Evolutionary conservation across 35 echinoderm and acorn worm species (phyloP), one percentile per base, ranked within the genome.

Genomic region (Lytechinus pictus): DNA sequence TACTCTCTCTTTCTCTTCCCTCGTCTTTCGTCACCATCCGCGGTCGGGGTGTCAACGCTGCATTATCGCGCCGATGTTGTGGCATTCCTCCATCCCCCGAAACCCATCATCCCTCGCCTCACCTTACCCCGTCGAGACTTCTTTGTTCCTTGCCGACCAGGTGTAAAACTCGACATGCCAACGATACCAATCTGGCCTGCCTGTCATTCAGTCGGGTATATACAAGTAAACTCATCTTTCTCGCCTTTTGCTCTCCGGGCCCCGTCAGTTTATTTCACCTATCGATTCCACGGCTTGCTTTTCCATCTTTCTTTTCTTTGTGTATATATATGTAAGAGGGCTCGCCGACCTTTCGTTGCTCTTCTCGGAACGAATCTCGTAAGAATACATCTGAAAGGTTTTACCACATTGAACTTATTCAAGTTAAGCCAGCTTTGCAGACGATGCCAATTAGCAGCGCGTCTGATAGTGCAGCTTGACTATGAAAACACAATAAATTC

Each of bases 91-190:
- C 53, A 10, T 54, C 92, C 92, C 92, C 92, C 92, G 92, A 93
- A 93, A 93, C 92, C 88, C 88, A 93, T 57, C 92, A 93, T 54
- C 92, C 53, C 55, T 54, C 92, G 92, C 92, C 92, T 93, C 92
- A 93, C 92, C 92, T 93, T 93, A 14, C 92, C 92, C 92, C 92
- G 55, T 27, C 54, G 92, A 93, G 92, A 57, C 53, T 54, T 54
- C 88, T 93, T 93, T 93, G 92, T 93, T 93, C 92, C 53, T 54
- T 16, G 53, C 92, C 92, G 92, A 93, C 92, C 92, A 93, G 92
- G 92, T 93, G 92, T 93, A 57, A 93, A 93, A 93, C 13, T 93
- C 55, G 92, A 57, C 92, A 93, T 93, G 92, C 92, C 92, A 54
- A 54, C 54, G 92, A 93, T 93, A 93, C 52, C 27, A 57, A 93